These are phyloP conservation scores for Pseudomyrmex dendroicus DNA, from an alignment of 1,140 invertebrate species.

Conservation along the genomic window DNA sequence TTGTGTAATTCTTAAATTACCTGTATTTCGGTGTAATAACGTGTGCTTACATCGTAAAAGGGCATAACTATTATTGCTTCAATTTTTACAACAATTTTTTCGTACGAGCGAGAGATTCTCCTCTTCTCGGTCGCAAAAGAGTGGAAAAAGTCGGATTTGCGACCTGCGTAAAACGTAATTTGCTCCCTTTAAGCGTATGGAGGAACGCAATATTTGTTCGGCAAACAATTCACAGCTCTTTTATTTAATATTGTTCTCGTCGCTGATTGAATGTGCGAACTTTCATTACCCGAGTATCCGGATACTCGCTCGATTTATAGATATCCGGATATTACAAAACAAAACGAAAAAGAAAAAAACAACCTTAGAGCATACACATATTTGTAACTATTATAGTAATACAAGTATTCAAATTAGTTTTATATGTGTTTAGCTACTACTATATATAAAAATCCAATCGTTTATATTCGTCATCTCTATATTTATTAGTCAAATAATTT, in stretches of 20 bases:
- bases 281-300: neutral
- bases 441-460: too few relatives aligned
- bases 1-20: slow-evolving; percentile 60
- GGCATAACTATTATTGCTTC: slow-evolving; percentile 79
- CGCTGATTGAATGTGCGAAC: slow-evolving; percentile 6
- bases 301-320: neutral
- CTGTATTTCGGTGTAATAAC: slow-evolving; percentile 39
- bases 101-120: slow-evolving; percentile 52
- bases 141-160: slow-evolving; percentile 33
- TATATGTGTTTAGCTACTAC: neutral
- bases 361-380: too few relatives aligned
- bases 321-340: neutral
- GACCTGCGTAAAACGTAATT: slow-evolving; percentile 55
- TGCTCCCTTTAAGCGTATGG: slow-evolving; percentile 65
- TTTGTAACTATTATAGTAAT: neutral
- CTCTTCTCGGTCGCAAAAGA: slow-evolving; percentile 21
- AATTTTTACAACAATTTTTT: slow-evolving; percentile 78
- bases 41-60: slow-evolving; percentile 66
- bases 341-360: too few relatives aligned
- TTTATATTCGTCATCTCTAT: too few relatives aligned
- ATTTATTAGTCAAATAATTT: too few relatives aligned
- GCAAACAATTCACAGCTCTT: neutral
- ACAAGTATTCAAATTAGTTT: neutral
- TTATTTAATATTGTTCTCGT: neutral
- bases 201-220: slow-evolving; percentile 33